These are phyloP conservation scores for Crax fasciolata DNA, from an alignment of 2,797 vertebrate genomes.

Conservation along the genomic window DNA sequence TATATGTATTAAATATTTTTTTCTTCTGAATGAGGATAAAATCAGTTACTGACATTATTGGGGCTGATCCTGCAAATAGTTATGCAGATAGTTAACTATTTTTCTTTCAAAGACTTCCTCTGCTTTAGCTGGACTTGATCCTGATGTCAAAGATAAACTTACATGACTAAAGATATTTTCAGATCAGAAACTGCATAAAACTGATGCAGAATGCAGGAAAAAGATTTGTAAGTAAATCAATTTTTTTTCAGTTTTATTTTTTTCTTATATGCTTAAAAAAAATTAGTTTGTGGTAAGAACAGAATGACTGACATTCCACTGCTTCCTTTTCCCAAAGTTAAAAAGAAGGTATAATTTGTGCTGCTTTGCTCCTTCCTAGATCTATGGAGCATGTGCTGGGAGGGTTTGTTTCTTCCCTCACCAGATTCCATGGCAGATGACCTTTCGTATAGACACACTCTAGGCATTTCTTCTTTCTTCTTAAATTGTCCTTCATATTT, in stretches of 20 bases:
- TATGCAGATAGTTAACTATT: not conserved
- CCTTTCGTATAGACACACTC: not conserved
- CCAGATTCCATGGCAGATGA: not conserved
- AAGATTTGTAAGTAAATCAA: not conserved
- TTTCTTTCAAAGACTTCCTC: not conserved
- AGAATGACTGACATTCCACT: not conserved
- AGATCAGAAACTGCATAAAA: not conserved
- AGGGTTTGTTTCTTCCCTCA: not conserved
- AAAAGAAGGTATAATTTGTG: not conserved
- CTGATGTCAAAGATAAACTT: not conserved
- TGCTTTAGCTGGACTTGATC: not conserved
- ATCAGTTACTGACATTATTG: not conserved
- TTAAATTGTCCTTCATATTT: not conserved
- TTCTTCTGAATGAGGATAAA: not conserved
- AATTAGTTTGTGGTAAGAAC: not conserved
- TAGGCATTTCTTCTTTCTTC: not conserved
- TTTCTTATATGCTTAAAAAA: not conserved
- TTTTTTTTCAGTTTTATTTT: not conserved
- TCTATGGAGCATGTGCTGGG: not conserved
- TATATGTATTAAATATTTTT: not conserved
- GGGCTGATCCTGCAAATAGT: not conserved
- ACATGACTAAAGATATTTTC: not conserved
- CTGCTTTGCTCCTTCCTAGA: not conserved
- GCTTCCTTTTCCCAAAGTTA: not conserved
- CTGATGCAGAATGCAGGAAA: not conserved